Conservation (phyloP, 2,113 vertebrate genomes). For the Origma solitaria region DNA sequence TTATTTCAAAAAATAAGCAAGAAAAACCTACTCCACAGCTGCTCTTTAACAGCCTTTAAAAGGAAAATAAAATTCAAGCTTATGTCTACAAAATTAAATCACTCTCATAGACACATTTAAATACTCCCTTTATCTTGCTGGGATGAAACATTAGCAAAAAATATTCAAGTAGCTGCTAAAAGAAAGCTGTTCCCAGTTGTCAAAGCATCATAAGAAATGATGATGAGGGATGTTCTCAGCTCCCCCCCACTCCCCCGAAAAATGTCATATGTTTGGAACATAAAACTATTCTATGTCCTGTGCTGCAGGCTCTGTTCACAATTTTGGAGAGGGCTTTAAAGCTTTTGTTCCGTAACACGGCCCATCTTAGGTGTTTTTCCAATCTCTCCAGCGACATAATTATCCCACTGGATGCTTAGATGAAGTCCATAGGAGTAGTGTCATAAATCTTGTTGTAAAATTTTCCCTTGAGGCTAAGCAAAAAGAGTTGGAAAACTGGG, state of each 20-base stretch:
- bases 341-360: not conserved
- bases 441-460: not conserved
- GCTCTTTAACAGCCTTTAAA: not conserved
- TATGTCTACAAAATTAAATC: not conserved
- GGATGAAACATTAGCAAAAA: not conserved
- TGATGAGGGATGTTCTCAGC: not conserved
- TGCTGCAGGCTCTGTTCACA: not conserved
- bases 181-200: not conserved
- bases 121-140: not conserved
- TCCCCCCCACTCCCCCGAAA: not conserved
- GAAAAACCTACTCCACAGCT: not conserved
- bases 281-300: fast-evolving
- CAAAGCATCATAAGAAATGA: not conserved
- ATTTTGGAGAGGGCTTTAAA: not conserved
- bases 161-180: not conserved
- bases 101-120: not conserved
- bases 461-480: not conserved
- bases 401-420: not conserved
- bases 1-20: not conserved
- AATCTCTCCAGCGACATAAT: not conserved
- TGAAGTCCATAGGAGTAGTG: not conserved
- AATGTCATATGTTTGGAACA: not conserved
- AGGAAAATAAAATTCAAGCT: not conserved
- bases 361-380: not conserved
- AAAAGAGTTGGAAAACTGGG: not conserved